Conservation (phyloP, 1,140 invertebrate species). For the Heliconius hewitsoni region DNA sequence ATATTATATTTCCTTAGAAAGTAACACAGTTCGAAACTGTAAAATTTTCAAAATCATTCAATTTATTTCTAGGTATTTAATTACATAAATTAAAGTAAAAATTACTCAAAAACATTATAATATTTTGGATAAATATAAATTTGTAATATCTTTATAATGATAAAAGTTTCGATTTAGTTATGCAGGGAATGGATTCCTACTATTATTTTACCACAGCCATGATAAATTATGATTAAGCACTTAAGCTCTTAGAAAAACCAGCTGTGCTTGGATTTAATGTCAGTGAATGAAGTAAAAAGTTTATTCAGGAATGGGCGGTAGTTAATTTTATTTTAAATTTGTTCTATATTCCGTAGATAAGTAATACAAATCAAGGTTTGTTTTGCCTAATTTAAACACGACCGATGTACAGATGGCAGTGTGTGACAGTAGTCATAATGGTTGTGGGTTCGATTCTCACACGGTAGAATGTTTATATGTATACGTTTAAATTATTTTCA, state of each 20-base stretch:
- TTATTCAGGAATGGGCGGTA: not conserved
- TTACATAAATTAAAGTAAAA: not conserved
- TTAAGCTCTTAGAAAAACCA: conserved; percentile 26
- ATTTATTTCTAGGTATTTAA: too few species aligned
- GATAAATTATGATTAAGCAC: conserved; percentile 26
- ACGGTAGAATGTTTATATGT: too few species aligned
- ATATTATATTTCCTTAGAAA: too few species aligned
- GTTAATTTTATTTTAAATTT: conserved; percentile 3
- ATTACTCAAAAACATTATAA: not conserved
- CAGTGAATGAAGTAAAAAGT: not conserved
- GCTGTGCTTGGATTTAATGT: conserved; percentile 14
- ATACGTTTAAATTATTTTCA: too few species aligned
- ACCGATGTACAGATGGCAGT: too few species aligned
- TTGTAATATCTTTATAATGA: not conserved
- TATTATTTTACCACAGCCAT: conserved; percentile 5
- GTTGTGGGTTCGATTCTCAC: too few species aligned
- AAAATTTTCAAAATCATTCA: too few species aligned
- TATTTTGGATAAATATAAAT: not conserved
- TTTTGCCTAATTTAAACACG: not conserved
- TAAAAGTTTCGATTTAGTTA: not conserved
- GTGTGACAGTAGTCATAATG: too few species aligned
- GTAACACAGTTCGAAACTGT: too few species aligned
- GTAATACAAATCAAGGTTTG: not conserved
- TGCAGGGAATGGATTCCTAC: not conserved
- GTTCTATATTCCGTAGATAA: not conserved